Evolutionary conservation across 2,113 vertebrate genomes (phyloP).

Genomic region (Xenopus borealis): DNA sequence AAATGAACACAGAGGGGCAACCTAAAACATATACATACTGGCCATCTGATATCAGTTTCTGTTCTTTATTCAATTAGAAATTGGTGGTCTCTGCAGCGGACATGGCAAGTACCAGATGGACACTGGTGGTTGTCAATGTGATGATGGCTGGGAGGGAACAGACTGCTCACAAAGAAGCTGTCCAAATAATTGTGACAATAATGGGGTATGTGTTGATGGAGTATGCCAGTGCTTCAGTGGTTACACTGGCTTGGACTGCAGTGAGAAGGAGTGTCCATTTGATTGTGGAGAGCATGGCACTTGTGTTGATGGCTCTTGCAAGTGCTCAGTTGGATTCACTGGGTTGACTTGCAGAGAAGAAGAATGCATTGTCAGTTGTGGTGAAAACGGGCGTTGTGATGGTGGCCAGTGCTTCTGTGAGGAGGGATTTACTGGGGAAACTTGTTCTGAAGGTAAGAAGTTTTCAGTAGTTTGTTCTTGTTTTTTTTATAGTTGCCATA

Average conservation of each 20-base stretch:
- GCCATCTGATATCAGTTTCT: background rate
- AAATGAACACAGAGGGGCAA: too few species aligned
- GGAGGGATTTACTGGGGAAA: conserved; percentile 71
- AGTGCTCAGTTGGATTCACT: conserved; percentile 66
- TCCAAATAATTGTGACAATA: conserved; percentile 69
- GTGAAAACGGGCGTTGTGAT: conserved; percentile 73
- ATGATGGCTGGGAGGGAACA: conserved; percentile 75
- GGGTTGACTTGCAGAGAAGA: conserved; percentile 74
- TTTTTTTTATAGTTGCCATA: background rate
- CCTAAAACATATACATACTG: too few species aligned
- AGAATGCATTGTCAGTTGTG: conserved; percentile 72
- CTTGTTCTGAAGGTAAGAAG: conserved; percentile 76
- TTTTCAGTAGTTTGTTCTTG: background rate
- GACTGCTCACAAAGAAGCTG: conserved; percentile 75
- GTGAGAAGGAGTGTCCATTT: conserved; percentile 51
- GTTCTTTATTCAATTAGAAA: conserved; percentile 50
- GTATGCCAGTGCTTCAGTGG: conserved; percentile 48
- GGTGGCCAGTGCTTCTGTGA: conserved; percentile 76
- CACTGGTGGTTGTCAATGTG: conserved; percentile 73
- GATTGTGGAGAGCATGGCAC: conserved; percentile 72
- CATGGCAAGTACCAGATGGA: conserved; percentile 66
- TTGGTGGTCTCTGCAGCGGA: conserved; percentile 66
- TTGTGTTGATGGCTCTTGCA: conserved; percentile 69
- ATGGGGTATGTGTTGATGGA: conserved; percentile 72
- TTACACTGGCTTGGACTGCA: conserved; percentile 66